Conservation (phyloP, 2,888 invertebrate genomes). For the Macaria liturata region DNA sequence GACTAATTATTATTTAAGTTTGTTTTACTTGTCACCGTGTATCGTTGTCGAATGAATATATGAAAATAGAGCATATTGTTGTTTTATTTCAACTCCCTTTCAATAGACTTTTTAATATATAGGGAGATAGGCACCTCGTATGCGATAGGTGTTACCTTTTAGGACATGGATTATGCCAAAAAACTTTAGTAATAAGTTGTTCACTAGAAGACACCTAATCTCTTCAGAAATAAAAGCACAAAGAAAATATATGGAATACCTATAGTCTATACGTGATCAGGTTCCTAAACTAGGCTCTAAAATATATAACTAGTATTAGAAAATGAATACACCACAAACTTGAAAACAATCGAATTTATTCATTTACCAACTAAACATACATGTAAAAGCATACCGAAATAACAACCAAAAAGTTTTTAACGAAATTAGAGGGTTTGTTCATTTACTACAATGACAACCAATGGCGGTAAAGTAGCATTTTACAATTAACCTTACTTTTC, state of each 20-base stretch:
- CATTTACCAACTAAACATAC: slow-evolving; percentile 48
- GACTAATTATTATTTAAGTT: slow-evolving; percentile 71
- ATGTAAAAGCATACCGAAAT: slow-evolving; percentile 20
- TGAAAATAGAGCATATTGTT: slow-evolving; percentile 75
- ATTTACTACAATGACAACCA: too few species aligned
- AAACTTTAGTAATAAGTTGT: too few species aligned
- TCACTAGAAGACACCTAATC: too few species aligned
- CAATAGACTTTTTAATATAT: too few species aligned
- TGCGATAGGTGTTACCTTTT: too few species aligned
- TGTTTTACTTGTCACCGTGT: slow-evolving; percentile 80
- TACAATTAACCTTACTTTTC: too few species aligned
- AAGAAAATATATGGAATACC: too few species aligned
- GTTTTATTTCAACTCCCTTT: slow-evolving; percentile 59
- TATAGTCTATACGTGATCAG: too few species aligned
- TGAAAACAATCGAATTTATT: slow-evolving; percentile 69
- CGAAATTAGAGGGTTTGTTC: too few species aligned
- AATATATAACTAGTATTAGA: not conserved
- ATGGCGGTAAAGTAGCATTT: too few species aligned
- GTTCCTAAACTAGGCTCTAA: not conserved
- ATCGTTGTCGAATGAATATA: slow-evolving; percentile 84
- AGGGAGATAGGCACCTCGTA: not conserved
- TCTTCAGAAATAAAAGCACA: too few species aligned
- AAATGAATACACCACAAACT: slow-evolving; percentile 30
- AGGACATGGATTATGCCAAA: too few species aligned
- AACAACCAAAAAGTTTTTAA: slow-evolving; percentile 16